These are phyloP conservation scores for Aradus depressus DNA, from an alignment of 2,888 invertebrate genomes.

Conservation along the genomic window DNA sequence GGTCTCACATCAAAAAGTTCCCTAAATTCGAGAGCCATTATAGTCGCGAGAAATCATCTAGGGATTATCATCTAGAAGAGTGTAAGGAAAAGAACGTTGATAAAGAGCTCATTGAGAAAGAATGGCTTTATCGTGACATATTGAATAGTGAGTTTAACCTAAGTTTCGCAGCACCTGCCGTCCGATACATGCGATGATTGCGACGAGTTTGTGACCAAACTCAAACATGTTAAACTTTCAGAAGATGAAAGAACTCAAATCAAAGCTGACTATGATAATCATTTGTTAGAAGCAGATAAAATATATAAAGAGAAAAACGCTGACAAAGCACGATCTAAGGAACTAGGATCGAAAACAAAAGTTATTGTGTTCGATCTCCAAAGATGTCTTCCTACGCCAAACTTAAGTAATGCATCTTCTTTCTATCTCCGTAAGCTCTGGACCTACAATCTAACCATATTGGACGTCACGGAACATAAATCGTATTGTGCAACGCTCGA, in stretches of 20 bases:
- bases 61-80: too few species aligned
- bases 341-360: not conserved
- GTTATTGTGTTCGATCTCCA: constrained; percentile 1
- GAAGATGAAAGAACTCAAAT: not conserved
- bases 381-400: not conserved
- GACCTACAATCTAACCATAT: too few species aligned
- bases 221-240: not conserved
- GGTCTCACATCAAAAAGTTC: too few species aligned
- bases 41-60: too few species aligned
- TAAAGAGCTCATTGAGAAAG: constrained; percentile 1
- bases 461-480: too few species aligned
- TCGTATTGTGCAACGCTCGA: too few species aligned
- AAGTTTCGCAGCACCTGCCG: not conserved
- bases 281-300: not conserved
- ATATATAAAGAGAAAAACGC: constrained; percentile 1
- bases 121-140: constrained; percentile 1
- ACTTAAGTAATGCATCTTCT: too few species aligned
- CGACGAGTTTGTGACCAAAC: constrained; percentile 1
- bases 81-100: not conserved
- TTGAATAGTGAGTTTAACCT: not conserved
- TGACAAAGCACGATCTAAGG: not conserved
- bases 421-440: too few species aligned
- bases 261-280: not conserved
- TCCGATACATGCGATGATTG: constrained; percentile 3
- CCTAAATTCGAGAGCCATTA: too few species aligned